Conservation (phyloP, 2,888 invertebrate genomes). For the Carabus problematicus region DNA sequence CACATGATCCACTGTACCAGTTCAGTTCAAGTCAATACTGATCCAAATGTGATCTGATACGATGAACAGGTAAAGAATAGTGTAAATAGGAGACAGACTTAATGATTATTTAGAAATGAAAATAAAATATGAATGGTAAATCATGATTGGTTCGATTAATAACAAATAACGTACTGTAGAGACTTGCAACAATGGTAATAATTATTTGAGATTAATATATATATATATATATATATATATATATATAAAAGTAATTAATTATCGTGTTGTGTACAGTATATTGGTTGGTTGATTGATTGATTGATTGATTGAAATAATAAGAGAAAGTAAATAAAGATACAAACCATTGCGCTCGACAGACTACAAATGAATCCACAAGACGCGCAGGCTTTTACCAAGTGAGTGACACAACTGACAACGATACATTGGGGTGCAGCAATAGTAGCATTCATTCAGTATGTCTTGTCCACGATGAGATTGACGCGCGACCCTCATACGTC, state of each 20-base stretch:
- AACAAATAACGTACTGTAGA: slow-evolving; percentile 29
- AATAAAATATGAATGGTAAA: slow-evolving; percentile 23
- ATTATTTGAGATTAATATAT: slow-evolving; percentile 21
- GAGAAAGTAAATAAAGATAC: slow-evolving; percentile 50
- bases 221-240: no score
- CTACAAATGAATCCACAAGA: slow-evolving; percentile 53
- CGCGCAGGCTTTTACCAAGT: slow-evolving; percentile 45
- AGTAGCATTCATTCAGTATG: slow-evolving; percentile 49
- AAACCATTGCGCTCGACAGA: slow-evolving; percentile 54
- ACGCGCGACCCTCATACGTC: slow-evolving; percentile 34
- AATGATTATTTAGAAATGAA: slow-evolving; percentile 9
- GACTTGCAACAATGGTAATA: slow-evolving; percentile 22
- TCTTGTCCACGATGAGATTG: slow-evolving; percentile 49
- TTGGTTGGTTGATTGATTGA: background rate
- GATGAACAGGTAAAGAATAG: no score
- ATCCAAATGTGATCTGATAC: no score
- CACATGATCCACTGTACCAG: no score
- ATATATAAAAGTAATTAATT: no score
- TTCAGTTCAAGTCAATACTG: no score
- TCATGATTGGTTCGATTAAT: no score
- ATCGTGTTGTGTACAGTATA: no score
- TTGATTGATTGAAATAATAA: slow-evolving; percentile 33
- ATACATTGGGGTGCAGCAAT: slow-evolving; percentile 50
- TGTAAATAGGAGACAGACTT: no score
- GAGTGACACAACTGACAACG: slow-evolving; percentile 43